These are phyloP conservation scores for Etheostoma spectabile DNA, from an alignment of 2,113 vertebrate species.

Conservation along the genomic window DNA sequence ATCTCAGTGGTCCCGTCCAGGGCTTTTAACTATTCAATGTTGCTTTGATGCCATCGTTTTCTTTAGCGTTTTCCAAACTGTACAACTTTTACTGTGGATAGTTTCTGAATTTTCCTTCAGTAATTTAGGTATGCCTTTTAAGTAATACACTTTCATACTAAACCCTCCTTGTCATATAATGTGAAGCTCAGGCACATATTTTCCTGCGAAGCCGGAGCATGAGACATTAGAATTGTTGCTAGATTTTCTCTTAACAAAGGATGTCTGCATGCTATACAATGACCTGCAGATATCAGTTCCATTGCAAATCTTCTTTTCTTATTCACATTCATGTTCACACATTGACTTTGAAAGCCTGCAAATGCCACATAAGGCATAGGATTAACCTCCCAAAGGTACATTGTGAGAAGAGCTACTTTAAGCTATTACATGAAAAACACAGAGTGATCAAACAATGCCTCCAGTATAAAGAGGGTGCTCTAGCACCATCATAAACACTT, in stretches of 20 bases:
- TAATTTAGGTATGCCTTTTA: not conserved
- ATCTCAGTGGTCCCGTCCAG: not conserved
- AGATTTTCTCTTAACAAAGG: constrained; percentile 13
- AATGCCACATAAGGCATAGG: constrained; percentile 49
- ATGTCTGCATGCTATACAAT: not conserved
- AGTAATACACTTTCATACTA: not conserved
- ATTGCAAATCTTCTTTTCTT: not conserved
- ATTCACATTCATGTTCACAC: constrained; percentile 26
- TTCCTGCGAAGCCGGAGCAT: not conserved
- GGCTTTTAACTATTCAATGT: not conserved
- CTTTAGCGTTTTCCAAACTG: not conserved
- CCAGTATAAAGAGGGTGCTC: not conserved
- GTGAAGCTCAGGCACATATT: not conserved
- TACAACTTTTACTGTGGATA: not conserved
- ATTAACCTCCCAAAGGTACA: constrained; percentile 39
- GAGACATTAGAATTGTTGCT: not conserved
- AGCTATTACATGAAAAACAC: constrained; percentile 36
- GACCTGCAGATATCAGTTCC: constrained; percentile 15
- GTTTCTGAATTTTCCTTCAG: not conserved
- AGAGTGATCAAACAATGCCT: constrained; percentile 16
- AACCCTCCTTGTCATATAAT: not conserved
- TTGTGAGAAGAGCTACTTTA: constrained; percentile 19
- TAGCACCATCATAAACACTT: not conserved
- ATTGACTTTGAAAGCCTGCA: constrained; percentile 39
- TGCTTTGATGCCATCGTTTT: not conserved